A percentile compares a stretch with the other conserved stretches of the same genome.
phyloP scores from a whole-genome alignment of 2,113 vertebrate species.

The Clupea harengus region DNA sequence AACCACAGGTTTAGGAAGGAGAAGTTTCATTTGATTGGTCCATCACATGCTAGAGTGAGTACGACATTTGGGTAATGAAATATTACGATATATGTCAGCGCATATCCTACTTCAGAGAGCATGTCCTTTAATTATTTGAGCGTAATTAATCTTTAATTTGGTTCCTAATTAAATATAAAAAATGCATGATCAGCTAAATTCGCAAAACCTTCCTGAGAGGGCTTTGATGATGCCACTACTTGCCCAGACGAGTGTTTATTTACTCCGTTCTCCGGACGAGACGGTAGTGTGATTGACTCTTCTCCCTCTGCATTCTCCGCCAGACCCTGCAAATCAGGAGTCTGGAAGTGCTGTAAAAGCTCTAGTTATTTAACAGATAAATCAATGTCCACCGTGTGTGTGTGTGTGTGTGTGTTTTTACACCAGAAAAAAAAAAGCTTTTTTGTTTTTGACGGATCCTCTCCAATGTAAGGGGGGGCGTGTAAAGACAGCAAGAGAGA shows the following conservation, averaged over 20 bases:
- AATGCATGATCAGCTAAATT: constrained; percentile 12
- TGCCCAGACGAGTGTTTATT: constrained; percentile 8
- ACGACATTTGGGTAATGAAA: constrained; percentile 14
- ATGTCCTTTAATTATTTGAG: constrained; percentile 8
- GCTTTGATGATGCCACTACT: neutral
- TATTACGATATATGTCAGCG: constrained; percentile 12
- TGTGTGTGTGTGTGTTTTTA: neutral
- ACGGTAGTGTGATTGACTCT: constrained; percentile 60
- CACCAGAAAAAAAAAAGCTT: constrained; percentile 23
- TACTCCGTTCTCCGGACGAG: neutral
- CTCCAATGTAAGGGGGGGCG: too few species aligned
- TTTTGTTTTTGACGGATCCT: constrained; percentile 62
- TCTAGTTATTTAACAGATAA: constrained; percentile 66
- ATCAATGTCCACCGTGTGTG: constrained; percentile 67
- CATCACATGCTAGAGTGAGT: constrained; percentile 17
- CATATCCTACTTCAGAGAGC: neutral
- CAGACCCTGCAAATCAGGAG: constrained; percentile 66
- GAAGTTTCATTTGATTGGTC: neutral
- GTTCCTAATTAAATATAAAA: constrained; percentile 13
- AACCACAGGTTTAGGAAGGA: neutral
- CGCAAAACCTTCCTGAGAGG: neutral
- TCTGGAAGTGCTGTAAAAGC: constrained; percentile 60
- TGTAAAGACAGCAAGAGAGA: constrained; percentile 30
- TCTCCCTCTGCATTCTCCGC: constrained; percentile 54
- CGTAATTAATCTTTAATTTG: constrained; percentile 18